phyloP scores from a whole-genome alignment of 2,888 invertebrate species.

The Xiphydria camelus region DNA sequence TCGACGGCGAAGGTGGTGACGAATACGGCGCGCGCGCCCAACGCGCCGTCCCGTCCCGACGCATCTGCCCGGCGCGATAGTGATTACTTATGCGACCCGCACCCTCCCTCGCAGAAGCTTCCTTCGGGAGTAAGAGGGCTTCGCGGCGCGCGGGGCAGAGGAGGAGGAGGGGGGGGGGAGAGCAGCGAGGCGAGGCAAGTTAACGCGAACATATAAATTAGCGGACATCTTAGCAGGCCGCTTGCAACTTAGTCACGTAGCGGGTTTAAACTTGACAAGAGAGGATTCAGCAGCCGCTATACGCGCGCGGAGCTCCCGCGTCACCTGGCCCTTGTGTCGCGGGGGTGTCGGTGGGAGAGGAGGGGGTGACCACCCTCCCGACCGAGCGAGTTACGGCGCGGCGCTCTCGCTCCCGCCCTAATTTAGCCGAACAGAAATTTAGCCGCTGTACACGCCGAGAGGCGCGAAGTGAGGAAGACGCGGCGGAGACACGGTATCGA shows the following conservation, averaged over 20 bases:
- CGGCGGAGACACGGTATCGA: background rate
- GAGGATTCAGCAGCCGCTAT: constrained; percentile 37
- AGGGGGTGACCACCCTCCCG: constrained; percentile 3
- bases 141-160: constrained; percentile 26
- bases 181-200: constrained; percentile 41
- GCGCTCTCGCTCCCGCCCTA: background rate
- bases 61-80: constrained; percentile 53
- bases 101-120: constrained; percentile 51
- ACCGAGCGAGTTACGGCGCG: no score
- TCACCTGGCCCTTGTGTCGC: constrained; percentile 26
- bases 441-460: background rate
- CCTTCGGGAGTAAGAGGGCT: constrained; percentile 27
- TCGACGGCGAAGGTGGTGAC: constrained; percentile 2
- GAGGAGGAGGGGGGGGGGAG: constrained; percentile 23
- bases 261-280: constrained; percentile 57
- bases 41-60: no score
- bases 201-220: constrained; percentile 58
- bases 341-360: constrained; percentile 1
- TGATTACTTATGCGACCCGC: constrained; percentile 56
- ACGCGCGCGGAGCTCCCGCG: constrained; percentile 19
- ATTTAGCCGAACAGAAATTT: background rate
- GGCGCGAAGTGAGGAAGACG: no score
- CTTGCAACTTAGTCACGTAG: constrained; percentile 58
- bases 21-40: background rate
- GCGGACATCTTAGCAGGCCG: constrained; percentile 58